phyloP scores from a whole-genome alignment of 2,888 invertebrate species.

The Malthinus seriepunctatus region DNA sequence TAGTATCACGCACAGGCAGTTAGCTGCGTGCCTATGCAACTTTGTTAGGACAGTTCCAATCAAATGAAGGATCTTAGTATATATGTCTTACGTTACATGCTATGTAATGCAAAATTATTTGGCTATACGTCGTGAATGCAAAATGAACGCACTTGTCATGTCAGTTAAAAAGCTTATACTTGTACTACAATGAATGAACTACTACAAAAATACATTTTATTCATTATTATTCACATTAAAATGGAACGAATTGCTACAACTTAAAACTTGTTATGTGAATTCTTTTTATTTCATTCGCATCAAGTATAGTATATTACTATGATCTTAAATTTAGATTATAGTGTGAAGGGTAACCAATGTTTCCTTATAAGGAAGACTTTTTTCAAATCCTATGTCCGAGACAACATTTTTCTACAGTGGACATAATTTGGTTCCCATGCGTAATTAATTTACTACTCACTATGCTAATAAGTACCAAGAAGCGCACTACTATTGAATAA shows the following conservation, averaged over 20 bases:
- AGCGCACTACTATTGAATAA: too few species aligned
- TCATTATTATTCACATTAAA: conserved; percentile 9
- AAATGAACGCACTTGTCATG: conserved; percentile 26
- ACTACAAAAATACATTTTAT: conserved; percentile 13
- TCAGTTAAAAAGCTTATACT: conserved; percentile 16
- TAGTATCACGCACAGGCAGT: conserved; percentile 48
- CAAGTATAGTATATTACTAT: too few species aligned
- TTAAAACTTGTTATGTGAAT: not conserved
- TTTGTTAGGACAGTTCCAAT: conserved; percentile 46
- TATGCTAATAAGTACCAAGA: too few species aligned
- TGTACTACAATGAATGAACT: conserved; percentile 12
- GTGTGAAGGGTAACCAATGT: too few species aligned
- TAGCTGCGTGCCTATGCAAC: conserved; percentile 48
- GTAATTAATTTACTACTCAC: too few species aligned
- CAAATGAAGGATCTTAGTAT: conserved; percentile 44
- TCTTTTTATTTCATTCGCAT: too few species aligned
- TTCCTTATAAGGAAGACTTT: too few species aligned
- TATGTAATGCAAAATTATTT: conserved; percentile 38
- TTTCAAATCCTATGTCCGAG: too few species aligned
- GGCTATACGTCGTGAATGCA: conserved; percentile 37
- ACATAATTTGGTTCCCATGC: too few species aligned
- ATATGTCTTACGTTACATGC: conserved; percentile 37
- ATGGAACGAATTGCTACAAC: conserved; percentile 3
- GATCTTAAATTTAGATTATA: too few species aligned
- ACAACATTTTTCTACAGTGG: too few species aligned